Base-by-base conservation (phyloP, 23 tunicate genomes). In the Pegea sp. region DNA sequence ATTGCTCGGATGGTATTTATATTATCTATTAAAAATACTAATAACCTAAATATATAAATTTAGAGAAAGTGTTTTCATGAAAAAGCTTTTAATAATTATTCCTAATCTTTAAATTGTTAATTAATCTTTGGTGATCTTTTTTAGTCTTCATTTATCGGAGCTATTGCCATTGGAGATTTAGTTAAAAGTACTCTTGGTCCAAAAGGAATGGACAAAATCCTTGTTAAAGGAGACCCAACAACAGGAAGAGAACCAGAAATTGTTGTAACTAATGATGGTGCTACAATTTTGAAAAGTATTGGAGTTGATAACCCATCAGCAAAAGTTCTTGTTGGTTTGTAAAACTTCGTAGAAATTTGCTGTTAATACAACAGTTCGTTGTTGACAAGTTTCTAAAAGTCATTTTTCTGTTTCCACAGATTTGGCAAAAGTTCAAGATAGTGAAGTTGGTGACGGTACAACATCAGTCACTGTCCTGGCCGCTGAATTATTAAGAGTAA, bases 281-380 rank as follows among this genome's bases (percentile, higher is more conserved):
- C 99, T 18, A 91, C 99, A 3, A 91, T 91, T n/a, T 58, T 91
- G 32, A 72, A 74, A 63, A 53, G 78, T 0, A 49, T 79, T 48
- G 99, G 99, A 30, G 93, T 91, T 44, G 99, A 91, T 52, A 91
- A 91, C 51, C 99, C 99, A 23, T 86, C 99, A 1, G 99, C 99
- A 5, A 91, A 91, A 56, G 76, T 91, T 31, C 68, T 91, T 22
- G 93, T 78, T 30, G 79, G 78, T 81, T 16, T 42, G 70, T 44
- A 42, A 23, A 26, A 13, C 58, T 43, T 20, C 7, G 16, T 38
- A 38, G 46, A 38, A 38, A 38, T 11, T 38, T 38, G 16, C n/a
- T 38, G 46, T 38, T 38, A 38, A 16, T 38, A 38, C 13, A 38
- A 38, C 46, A 38, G n/a, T n/a, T n/a, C n/a, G n/a, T n/a, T n/a